These are phyloP conservation scores for Acropora yongei DNA, from an alignment of 64 coral and sea anemone genomes.

Conservation along the genomic window DNA sequence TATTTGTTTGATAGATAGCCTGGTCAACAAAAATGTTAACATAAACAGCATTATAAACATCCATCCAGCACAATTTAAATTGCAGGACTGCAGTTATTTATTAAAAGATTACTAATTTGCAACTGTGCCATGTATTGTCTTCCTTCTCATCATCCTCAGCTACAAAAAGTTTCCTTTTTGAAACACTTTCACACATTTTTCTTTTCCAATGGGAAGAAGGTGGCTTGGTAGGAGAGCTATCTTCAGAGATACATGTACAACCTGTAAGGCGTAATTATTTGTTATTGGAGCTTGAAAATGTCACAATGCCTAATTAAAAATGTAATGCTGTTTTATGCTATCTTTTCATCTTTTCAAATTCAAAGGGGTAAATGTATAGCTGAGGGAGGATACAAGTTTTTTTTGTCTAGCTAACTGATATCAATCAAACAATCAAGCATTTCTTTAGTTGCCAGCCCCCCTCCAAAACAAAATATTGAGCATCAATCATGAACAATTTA, in stretches of 20 bases:
- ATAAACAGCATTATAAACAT: neutral
- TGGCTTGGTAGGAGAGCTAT: constrained; percentile 10
- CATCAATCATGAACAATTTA: neutral
- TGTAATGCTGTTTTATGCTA: constrained; percentile 1
- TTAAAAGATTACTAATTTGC: constrained; percentile 19
- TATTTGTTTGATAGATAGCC: constrained; percentile 18
- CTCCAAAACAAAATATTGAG: too few species aligned
- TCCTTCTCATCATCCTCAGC: constrained; percentile 6
- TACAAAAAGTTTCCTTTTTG: constrained; percentile 28
- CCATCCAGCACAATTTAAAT: constrained; percentile 6
- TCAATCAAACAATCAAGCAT: constrained; percentile 17
- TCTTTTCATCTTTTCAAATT: neutral
- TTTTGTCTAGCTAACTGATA: constrained; percentile 27
- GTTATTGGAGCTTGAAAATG: constrained; percentile 11
- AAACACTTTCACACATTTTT: constrained; percentile 11
- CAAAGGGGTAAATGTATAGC: constrained; percentile 6
- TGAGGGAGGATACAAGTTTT: neutral
- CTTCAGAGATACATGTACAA: constrained; percentile 23
- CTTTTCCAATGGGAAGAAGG: constrained; percentile 14
- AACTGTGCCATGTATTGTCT: constrained; percentile 40
- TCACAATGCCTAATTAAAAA: constrained; percentile 12
- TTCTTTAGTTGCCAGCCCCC: too few species aligned
- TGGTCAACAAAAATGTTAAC: constrained; percentile 31
- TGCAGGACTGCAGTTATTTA: constrained; percentile 20
- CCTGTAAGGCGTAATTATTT: neutral